Evolutionary conservation across 2,888 invertebrate genomes (phyloP), one percentile per base, ranked within the genome.

Genomic region (Hetaerina titia): DNA sequence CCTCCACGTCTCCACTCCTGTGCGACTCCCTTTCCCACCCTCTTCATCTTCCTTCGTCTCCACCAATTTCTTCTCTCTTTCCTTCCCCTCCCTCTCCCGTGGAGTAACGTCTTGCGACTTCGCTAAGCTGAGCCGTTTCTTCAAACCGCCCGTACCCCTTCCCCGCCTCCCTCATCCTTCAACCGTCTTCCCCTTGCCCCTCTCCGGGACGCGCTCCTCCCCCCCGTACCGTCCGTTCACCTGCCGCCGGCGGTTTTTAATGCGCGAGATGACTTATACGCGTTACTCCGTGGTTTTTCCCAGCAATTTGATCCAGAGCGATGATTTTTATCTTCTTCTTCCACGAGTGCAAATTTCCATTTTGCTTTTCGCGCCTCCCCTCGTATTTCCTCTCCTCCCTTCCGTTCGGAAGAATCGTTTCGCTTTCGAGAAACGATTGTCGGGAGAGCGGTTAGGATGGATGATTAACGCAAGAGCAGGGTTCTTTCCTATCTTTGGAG

Each of bases 281-380:
- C 89, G 58, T 89, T 89, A 89, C 57, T n/a, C n/a, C 89, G 81
- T 81, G 81, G 81, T 81, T 81, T 81, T 81, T 81, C 81, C 81
- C 81, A 81, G 81, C 81, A 25, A 81, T 89, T 58, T 56, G 56
- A 89, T 89, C 58, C 58, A 57, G 56, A n/a, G 58, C 56, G n/a
- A 56, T 58, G 89, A 56, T 89, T 89, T 89, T 89, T 89, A 89
- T 89, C 89, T n/a, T 25, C 81, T 81, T 89, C 89, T 13, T 69
- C 89, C 56, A 7, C 17, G 89, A 89, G 81, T 89, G 56, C 58
- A 89, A 58, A 56, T 89, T n/a, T 58, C 58, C 89, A 89, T 89
- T 57, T 57, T 57, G 57, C 89, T 89, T 22, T 89, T 57, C 57
- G 22, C 57, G 89, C 89, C 89, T 89, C 57, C 57, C 89, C 56